Percentiles rank a stretch among this genome's conserved stretches.
phyloP scores from a whole-genome alignment of 2,888 invertebrate species.

The Ypsolopha scabrella region DNA sequence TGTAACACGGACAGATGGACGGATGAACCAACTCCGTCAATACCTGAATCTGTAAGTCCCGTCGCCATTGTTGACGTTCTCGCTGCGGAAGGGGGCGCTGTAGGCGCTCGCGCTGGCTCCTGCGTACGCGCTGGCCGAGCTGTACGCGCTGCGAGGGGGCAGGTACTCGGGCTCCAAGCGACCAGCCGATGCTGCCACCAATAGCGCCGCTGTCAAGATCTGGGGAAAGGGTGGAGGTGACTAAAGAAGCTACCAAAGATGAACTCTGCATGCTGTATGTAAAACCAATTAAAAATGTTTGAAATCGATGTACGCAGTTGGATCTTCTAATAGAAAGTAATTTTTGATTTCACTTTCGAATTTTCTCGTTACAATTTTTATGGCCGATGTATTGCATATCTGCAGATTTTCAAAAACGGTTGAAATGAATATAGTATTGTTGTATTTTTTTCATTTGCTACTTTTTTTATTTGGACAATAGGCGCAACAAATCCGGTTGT shows the following conservation, averaged over 20 bases:
- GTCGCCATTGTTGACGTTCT: constrained; percentile 73
- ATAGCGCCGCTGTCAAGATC: constrained; percentile 26
- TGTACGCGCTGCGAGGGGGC: not conserved
- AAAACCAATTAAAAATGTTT: too few species aligned
- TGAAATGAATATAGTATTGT: too few species aligned
- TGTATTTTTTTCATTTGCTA: too few species aligned
- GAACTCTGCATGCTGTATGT: too few species aligned
- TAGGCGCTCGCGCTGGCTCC: constrained; percentile 25
- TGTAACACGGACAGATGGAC: not conserved
- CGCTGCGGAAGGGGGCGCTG: constrained; percentile 58
- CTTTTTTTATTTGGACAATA: too few species aligned
- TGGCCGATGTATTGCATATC: too few species aligned
- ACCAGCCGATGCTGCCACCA: constrained; percentile 30
- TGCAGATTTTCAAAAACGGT: too few species aligned
- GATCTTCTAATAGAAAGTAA: too few species aligned
- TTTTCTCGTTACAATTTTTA: too few species aligned
- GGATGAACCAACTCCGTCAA: not conserved
- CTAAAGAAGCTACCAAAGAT: not conserved
- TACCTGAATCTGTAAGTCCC: constrained; percentile 76
- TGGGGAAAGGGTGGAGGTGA: constrained; percentile 18
- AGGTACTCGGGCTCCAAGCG: constrained; percentile 28
- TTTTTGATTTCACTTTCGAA: too few species aligned
- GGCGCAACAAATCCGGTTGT: too few species aligned
- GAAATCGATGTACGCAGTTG: too few species aligned
- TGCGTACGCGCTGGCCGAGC: constrained; percentile 18